Evolutionary conservation across 2,113 vertebrate genomes (phyloP).

Genomic region (Motacilla tschutschensis): DNA sequence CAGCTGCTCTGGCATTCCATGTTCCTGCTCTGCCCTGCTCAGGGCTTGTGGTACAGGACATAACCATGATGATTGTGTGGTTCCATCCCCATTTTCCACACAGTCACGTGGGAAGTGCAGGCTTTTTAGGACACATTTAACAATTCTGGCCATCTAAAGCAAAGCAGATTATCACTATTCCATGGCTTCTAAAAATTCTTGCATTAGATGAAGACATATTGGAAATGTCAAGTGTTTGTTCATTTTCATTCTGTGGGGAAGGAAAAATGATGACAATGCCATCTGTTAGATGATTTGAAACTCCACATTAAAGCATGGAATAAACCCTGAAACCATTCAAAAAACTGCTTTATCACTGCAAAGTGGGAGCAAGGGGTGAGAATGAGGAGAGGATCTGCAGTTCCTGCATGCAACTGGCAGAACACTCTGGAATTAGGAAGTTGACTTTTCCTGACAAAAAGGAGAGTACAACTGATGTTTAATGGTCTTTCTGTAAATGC

Average conservation of each 20-base stretch:
- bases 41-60: neutral
- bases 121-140: neutral
- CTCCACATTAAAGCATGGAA: conserved; percentile 15
- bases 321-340: neutral
- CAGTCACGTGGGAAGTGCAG: neutral
- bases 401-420: neutral
- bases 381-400: neutral
- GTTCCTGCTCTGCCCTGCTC: neutral
- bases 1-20: neutral
- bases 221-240: conserved; percentile 60
- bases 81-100: neutral
- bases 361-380: neutral
- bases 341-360: conserved; percentile 21
- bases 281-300: conserved; percentile 54
- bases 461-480: neutral
- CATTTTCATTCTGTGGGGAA: conserved; percentile 41
- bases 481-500: neutral
- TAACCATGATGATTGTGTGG: neutral
- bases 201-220: conserved; percentile 26
- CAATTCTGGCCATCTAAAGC: neutral
- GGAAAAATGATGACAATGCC: conserved; percentile 42
- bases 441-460: neutral
- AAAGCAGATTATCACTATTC: neutral
- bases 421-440: neutral
- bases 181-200: conserved; percentile 25